Conservation (phyloP, 2,113 vertebrate species). For the Albula glossodonta region DNA sequence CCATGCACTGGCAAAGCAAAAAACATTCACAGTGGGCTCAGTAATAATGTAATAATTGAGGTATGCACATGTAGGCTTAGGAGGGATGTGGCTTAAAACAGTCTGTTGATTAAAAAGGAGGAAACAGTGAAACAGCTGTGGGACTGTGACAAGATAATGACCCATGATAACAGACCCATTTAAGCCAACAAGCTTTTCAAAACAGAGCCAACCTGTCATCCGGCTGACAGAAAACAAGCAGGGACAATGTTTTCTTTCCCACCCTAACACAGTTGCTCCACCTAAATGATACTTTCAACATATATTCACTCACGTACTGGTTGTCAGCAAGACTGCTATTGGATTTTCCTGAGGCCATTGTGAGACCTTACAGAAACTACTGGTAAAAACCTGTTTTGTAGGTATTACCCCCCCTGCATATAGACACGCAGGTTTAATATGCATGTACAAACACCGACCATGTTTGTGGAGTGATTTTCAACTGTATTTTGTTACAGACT, state of each 20-base stretch:
- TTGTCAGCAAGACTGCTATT: not conserved
- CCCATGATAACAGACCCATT: not conserved
- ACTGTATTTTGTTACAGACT: not conserved
- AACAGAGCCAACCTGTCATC: not conserved
- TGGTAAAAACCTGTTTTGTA: not conserved
- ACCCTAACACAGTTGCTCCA: not conserved
- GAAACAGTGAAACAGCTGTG: not conserved
- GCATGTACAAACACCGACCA: not conserved
- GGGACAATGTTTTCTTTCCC: slow-evolving; percentile 6
- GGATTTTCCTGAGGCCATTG: not conserved
- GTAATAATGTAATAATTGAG: not conserved
- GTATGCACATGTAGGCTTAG: not conserved
- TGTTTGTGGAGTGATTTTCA: not conserved
- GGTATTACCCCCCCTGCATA: not conserved
- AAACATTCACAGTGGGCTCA: not conserved
- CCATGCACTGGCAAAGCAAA: not conserved
- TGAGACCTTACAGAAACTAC: not conserved
- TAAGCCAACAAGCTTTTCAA: not conserved
- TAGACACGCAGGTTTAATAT: not conserved
- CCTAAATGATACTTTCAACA: not conserved
- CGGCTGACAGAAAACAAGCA: not conserved
- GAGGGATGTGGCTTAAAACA: not conserved
- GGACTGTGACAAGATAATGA: not conserved
- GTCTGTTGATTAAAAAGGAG: not conserved
- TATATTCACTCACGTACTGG: not conserved